Evolutionary conservation across 2,888 invertebrate genomes (phyloP).

Genomic region (Pammene fasciana): DNA sequence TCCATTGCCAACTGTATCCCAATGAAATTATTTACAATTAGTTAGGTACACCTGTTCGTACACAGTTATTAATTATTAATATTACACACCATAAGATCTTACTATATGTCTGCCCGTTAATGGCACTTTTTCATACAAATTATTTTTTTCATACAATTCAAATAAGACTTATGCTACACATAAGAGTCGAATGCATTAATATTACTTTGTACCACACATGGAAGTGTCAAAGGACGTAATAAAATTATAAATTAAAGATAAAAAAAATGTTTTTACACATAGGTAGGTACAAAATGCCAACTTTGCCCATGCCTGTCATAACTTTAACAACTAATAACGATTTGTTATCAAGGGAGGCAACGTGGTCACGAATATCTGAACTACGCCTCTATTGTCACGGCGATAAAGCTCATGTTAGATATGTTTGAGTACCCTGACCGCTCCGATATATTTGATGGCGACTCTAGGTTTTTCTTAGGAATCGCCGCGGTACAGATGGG

Average conservation of each 20-base stretch:
- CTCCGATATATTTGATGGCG: too few species aligned
- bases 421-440: too few species aligned
- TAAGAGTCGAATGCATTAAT: conserved; percentile 46
- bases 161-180: conserved; percentile 42
- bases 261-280: conserved; percentile 44
- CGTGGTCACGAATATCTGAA: too few species aligned
- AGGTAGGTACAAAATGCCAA: neutral
- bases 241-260: conserved; percentile 31
- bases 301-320: conserved; percentile 17
- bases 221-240: conserved; percentile 4
- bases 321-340: neutral
- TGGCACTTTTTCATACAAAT: conserved; percentile 69
- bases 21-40: conserved; percentile 36
- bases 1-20: conserved; percentile 1
- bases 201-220: conserved; percentile 73
- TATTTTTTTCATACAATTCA: conserved; percentile 48
- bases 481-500: too few species aligned
- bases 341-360: too few species aligned
- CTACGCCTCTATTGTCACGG: too few species aligned
- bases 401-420: too few species aligned
- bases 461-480: too few species aligned
- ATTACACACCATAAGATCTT: conserved; percentile 49
- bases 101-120: conserved; percentile 65
- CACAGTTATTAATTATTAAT: conserved; percentile 44
- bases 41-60: conserved; percentile 41